These are phyloP conservation scores for Ptilonorhynchus violaceus DNA, from an alignment of 2,113 vertebrate species.

Conservation along the genomic window DNA sequence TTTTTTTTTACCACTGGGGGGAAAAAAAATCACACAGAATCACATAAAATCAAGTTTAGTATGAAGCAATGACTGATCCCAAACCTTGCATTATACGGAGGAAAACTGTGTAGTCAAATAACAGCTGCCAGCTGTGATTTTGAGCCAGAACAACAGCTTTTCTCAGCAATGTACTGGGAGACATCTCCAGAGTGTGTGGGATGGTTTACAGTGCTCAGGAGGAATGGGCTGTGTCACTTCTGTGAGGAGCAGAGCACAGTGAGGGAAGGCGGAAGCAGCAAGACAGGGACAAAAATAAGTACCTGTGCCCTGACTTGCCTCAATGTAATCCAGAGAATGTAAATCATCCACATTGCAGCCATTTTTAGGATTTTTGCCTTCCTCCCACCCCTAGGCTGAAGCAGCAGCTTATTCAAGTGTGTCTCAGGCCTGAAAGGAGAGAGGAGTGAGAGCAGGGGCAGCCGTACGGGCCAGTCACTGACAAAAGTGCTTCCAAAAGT, in stretches of 20 bases:
- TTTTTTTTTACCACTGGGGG: not conserved
- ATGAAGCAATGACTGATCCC: not conserved
- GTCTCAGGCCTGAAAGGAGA: not conserved
- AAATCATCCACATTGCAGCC: not conserved
- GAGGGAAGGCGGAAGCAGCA: fast-evolving
- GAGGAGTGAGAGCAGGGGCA: not conserved
- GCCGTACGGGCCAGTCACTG: not conserved
- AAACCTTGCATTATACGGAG: not conserved
- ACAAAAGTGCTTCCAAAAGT: conserved; percentile 24
- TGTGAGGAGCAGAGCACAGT: not conserved
- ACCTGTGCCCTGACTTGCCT: not conserved
- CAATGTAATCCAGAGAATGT: not conserved
- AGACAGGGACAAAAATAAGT: not conserved
- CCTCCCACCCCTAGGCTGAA: not conserved
- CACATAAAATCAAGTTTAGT: not conserved
- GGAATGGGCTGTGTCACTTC: not conserved
- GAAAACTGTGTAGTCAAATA: not conserved
- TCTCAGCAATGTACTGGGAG: not conserved
- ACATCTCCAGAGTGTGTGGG: not conserved
- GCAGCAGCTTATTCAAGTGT: not conserved
- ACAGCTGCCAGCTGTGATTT: conserved; percentile 20
- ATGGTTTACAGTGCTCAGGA: not conserved
- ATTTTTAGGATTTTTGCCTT: conserved; percentile 32
- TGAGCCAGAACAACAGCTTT: conserved; percentile 30
- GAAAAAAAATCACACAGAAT: not conserved